phyloP scores from a whole-genome alignment of 2,797 vertebrate species.

The Leuciscus waleckii region DNA sequence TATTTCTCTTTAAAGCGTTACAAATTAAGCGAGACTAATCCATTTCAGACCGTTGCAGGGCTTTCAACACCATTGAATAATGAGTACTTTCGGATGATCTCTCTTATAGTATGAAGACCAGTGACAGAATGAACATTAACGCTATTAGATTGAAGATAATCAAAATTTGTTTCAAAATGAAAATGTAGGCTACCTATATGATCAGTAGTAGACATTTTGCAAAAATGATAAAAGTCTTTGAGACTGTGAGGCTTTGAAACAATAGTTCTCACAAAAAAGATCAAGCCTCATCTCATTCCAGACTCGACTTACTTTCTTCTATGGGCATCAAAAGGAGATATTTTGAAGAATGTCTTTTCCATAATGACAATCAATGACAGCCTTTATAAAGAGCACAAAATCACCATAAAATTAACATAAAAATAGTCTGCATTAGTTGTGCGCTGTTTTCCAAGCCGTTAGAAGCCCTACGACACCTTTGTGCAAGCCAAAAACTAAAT shows the following conservation, averaged over 20 bases:
- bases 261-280: neutral
- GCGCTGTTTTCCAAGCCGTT: neutral
- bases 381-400: neutral
- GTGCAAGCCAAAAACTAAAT: neutral
- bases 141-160: neutral
- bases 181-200: neutral
- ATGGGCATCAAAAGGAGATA: neutral
- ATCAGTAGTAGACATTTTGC: neutral
- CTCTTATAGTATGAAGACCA: constrained; percentile 31
- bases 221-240: neutral
- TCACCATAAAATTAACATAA: constrained; percentile 13
- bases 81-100: constrained; percentile 44
- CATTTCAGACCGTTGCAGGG: constrained; percentile 39
- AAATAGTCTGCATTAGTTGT: neutral
- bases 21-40: constrained; percentile 52
- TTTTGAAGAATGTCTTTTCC: neutral
- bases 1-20: constrained; percentile 45
- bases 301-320: neutral
- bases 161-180: neutral
- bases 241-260: neutral
- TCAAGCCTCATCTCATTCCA: neutral
- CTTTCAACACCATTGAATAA: constrained; percentile 51
- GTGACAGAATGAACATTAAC: constrained; percentile 7
- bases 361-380: neutral
- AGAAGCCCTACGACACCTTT: constrained; percentile 2